Conservation (phyloP, 1,140 invertebrate species). For the Pararge aegeria region DNA sequence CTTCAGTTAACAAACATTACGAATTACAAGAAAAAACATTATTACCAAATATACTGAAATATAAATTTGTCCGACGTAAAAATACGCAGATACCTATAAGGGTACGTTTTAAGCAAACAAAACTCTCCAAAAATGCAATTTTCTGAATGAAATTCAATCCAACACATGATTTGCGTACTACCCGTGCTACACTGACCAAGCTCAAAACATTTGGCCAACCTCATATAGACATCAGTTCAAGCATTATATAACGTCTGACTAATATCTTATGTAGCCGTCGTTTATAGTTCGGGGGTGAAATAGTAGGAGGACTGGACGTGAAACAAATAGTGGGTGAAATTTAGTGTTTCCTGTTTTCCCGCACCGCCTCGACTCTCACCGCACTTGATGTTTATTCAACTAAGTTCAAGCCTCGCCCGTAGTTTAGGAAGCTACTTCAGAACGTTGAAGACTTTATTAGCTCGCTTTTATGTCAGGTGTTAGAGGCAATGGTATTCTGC, state of each 20-base stretch:
- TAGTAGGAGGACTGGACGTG: constrained; percentile 32
- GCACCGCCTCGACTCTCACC: constrained; percentile 24
- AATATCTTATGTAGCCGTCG: neutral
- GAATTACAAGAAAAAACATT: no score
- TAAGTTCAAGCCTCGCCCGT: neutral
- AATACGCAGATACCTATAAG: no score
- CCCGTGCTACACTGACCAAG: no score
- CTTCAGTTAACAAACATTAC: no score
- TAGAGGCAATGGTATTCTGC: neutral
- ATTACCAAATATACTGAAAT: no score
- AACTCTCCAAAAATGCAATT: no score
- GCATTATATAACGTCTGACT: neutral
- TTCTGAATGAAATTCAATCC: no score
- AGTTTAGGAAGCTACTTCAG: neutral
- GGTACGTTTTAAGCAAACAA: no score
- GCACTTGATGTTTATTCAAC: constrained; percentile 53
- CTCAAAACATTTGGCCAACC: no score
- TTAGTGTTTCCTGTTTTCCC: constrained; percentile 45
- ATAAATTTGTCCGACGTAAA: no score
- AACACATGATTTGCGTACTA: no score
- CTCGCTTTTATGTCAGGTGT: neutral
- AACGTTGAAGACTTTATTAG: neutral
- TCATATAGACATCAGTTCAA: no score
- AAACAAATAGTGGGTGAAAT: constrained; percentile 45
- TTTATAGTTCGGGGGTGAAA: constrained; percentile 12